phyloP scores from a whole-genome alignment of 2,113 vertebrate genomes.

The Cervus canadensis region DNA sequence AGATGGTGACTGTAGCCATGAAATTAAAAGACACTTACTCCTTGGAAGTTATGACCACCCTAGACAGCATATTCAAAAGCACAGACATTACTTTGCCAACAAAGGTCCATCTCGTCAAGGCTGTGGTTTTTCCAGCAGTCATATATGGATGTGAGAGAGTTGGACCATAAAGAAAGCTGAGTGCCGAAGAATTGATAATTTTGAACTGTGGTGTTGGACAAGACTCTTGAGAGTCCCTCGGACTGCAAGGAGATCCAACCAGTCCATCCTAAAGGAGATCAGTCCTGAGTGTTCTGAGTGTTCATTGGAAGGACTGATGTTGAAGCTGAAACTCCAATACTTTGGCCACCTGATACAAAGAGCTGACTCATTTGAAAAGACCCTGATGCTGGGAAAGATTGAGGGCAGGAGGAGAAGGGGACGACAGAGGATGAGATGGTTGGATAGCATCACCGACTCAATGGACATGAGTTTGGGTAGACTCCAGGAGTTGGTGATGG shows the following conservation, averaged over 20 bases:
- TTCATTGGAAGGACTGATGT: not conserved
- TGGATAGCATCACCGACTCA: not conserved
- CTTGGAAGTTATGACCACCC: too few species aligned
- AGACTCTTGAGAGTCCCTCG: not conserved
- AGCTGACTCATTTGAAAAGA: not conserved
- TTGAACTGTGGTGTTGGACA: not conserved
- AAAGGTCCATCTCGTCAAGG: too few species aligned
- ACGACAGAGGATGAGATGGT: not conserved
- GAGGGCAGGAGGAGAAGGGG: not conserved
- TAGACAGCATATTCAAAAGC: too few species aligned
- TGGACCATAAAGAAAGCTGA: not conserved
- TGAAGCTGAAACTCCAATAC: not conserved
- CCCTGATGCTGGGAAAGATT: not conserved
- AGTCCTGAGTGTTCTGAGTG: fast-evolving
- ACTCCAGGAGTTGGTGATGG: not conserved
- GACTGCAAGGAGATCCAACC: not conserved
- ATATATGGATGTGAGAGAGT: not conserved
- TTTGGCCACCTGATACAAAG: not conserved
- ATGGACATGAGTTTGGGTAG: not conserved
- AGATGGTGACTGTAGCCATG: too few species aligned
- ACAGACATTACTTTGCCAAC: too few species aligned
- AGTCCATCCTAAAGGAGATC: not conserved
- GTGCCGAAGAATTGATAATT: not conserved
- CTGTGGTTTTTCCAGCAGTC: too few species aligned
- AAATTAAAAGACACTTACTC: too few species aligned